Base-by-base conservation (phyloP, 2,888 invertebrate species). In the Aromia moschata region DNA sequence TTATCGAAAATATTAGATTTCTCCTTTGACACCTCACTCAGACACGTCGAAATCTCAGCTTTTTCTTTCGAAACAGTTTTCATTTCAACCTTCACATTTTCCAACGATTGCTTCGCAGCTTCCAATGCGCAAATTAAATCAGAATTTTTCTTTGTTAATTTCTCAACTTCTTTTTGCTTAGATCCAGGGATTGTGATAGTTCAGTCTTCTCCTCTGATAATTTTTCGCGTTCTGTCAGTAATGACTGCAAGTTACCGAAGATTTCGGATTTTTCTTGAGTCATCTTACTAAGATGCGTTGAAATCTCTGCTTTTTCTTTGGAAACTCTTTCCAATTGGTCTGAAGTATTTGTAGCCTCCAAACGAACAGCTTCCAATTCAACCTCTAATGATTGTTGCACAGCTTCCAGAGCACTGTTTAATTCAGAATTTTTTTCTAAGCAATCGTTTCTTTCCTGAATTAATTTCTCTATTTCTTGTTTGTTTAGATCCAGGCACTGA, bases 201-300 rank as follows among this genome's bases (percentile, higher is more conserved):
- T 25, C 25, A 25, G 7, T 25, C 25, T 25, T 25, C n/a, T n/a
- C n/a, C n/a, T n/a, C n/a, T n/a, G n/a, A n/a, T n/a, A n/a, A n/a
- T n/a, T n/a, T n/a, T n/a, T n/a, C n/a, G n/a, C n/a, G n/a, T n/a
- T n/a, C n/a, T n/a, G n/a, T n/a, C n/a, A n/a, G n/a, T n/a, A n/a
- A n/a, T n/a, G n/a, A n/a, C 12, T 66, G 60, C n/a, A 66, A 58
- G 31, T 58, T 57, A 15, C 61, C 63, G 11, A 63, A 66, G 17
- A 66, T 58, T 44, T 52, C 63, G 45, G 60, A 59, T 30, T 62
- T 53, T 44, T 64, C 64, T 12, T 62, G 54, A 1, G 61, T 52
- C 12, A 60, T 10, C 37, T 58, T 62, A 14, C 62, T 56, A 14
- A 60, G 37, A 17, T 51, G n/a, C n/a, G n/a, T n/a, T n/a, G n/a